These are phyloP conservation scores for Hydriomena furcata DNA, from an alignment of 2,888 invertebrate genomes.

Conservation along the genomic window DNA sequence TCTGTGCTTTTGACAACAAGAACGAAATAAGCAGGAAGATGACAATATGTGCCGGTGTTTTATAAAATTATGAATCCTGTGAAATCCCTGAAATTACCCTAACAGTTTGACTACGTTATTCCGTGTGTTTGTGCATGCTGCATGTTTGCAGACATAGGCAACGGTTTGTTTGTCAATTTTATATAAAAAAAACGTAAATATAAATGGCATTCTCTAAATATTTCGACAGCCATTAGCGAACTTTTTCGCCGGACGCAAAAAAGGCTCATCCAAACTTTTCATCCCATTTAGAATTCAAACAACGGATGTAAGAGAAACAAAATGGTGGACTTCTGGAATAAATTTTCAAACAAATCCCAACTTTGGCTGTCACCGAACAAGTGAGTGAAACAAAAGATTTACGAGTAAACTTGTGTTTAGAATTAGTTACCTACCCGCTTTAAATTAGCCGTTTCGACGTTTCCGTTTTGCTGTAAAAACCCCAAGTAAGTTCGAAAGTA, in stretches of 20 bases:
- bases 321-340: conserved; percentile 67
- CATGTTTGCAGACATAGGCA: no score
- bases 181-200: no score
- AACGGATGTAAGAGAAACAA: conserved; percentile 68
- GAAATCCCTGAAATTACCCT: no score
- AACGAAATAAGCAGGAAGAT: no score
- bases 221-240: conserved; percentile 49
- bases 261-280: conserved; percentile 50
- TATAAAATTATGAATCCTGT: no score
- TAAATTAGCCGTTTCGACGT: conserved; percentile 23
- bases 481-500: conserved; percentile 3
- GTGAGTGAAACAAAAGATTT: conserved; percentile 76
- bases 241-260: conserved; percentile 48
- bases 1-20: no score
- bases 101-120: no score
- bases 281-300: conserved; percentile 74
- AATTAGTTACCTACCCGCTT: conserved; percentile 52
- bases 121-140: no score
- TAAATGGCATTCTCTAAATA: conserved; percentile 24
- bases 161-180: no score
- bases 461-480: conserved; percentile 16
- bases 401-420: conserved; percentile 71
- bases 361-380: conserved; percentile 67
- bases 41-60: no score
- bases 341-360: conserved; percentile 77